Base-by-base conservation (phyloP, 1,140 invertebrate species). In the Paramacrobiotus metropolitanus region DNA sequence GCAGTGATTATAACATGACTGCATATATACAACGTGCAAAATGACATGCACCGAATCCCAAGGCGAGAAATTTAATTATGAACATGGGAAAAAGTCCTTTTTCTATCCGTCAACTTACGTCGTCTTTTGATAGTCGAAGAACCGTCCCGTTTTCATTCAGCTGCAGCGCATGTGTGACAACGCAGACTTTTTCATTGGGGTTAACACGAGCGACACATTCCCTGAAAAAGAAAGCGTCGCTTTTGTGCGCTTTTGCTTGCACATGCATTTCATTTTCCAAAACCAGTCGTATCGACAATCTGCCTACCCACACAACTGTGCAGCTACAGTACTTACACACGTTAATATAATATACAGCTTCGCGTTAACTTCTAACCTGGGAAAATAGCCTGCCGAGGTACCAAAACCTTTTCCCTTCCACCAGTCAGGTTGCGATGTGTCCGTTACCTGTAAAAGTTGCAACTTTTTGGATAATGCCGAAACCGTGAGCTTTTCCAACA, bases 71-170 rank as follows among this genome's bases (percentile, higher is more conserved):
- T n/a, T n/a, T n/a, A n/a, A n/a, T n/a, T n/a, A n/a, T n/a, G n/a
- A n/a, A n/a, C n/a, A n/a, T n/a, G n/a, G n/a, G n/a, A n/a, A n/a
- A n/a, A n/a, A n/a, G n/a, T n/a, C n/a, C n/a, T n/a, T n/a, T n/a
- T n/a, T n/a, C n/a, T n/a, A n/a, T n/a, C n/a, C n/a, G n/a, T 24
- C 24, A 20, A 55, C 48, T 20, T 55, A 55, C 48, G 0, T 55
- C 48, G 48, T 55, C 24, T 55, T 55, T 55, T 55, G 15, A 28
- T 9, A 55, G 48, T 20, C 48, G 48, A 4, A 55, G 24, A 20
- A 55, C 15, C 28, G 48, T 55, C 15, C 48, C 48, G 48, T 55
- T 55, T 24, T 55, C 48, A 28, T 55, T 55, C 15, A 55, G 48
- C 24, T 55, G 48, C 15, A 55, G 24, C 24, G 48, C 15, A 55